These are phyloP conservation scores for Isurus oxyrinchus DNA, from an alignment of 2,113 vertebrate genomes.

Conservation along the genomic window DNA sequence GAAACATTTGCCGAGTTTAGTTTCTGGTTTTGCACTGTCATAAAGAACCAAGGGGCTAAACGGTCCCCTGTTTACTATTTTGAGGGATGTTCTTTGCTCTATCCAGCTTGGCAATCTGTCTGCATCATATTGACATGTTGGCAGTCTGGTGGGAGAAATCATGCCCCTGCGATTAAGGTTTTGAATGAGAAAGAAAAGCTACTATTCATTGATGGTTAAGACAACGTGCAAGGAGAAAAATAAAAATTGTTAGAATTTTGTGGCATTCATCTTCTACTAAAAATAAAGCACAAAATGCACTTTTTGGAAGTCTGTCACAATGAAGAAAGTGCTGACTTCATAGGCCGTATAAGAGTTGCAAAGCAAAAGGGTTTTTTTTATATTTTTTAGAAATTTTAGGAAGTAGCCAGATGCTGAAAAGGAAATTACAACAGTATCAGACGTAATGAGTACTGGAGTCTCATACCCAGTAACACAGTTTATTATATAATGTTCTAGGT, in stretches of 20 bases:
- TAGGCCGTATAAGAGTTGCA: not conserved
- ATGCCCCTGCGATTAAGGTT: not conserved
- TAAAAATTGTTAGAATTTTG: not conserved
- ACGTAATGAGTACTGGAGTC: not conserved
- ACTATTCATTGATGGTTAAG: not conserved
- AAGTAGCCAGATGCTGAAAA: not conserved
- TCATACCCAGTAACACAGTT: not conserved
- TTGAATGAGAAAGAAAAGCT: not conserved
- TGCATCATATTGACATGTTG: not conserved
- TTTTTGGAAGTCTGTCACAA: conserved; percentile 20
- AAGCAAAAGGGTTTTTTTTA: conserved; percentile 22
- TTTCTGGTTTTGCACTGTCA: not conserved
- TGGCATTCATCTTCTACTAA: conserved; percentile 16
- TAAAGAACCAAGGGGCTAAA: not conserved
- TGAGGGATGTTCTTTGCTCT: not conserved
- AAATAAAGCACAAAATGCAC: conserved; percentile 30
- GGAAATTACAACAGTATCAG: not conserved
- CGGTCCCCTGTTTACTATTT: not conserved
- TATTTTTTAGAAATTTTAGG: conserved; percentile 8
- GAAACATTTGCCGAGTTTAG: not conserved
- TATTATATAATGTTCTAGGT: not conserved
- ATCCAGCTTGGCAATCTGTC: not conserved
- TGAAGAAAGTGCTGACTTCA: conserved; percentile 3
- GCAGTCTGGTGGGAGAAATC: not conserved
- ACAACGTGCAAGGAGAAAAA: not conserved